Evolutionary conservation across 2,797 vertebrate genomes (phyloP), one percentile per base, ranked within the genome.

Genomic region (Characodon lateralis): DNA sequence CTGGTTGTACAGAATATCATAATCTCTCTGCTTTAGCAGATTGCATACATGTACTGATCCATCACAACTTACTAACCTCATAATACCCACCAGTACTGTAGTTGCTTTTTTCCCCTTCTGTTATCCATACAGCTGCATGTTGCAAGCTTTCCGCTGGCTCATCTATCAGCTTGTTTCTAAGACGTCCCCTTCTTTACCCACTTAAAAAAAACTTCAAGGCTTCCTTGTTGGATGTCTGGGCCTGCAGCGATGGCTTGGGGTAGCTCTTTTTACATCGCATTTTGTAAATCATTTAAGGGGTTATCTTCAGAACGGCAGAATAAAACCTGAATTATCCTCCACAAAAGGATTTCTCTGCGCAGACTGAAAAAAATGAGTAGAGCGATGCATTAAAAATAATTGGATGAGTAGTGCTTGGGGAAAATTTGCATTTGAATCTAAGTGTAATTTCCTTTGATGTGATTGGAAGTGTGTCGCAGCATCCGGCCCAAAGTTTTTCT

Each of bases 241-340:
- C 50, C 83, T 77, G 72, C 63, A 71, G 81, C 78, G 76, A 79
- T 76, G 87, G 77, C 78, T 84, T 72, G 81, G 26, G 51, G 76
- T 76, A 73, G 66, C 82, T 89, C 76, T 48, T 78, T 83, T 84
- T 82, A 84, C 78, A 78, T 87, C 73, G 71, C 35, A 75, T 65
- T 84, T 76, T 86, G 85, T 91, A 56, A 93, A 90, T 92, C 73
- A 89, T 92, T 90, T 55, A 93, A 86, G 73, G 73, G 80, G 82
- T 70, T 76, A 76, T 87, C 80, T 83, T 78, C 74, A 83, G 70
- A 88, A 88, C 78, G 78, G 16, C 56, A 35, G 85, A 91, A 88
- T 91, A 91, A 93, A 91, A 91, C 81, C 88, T 86, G 84, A 87
- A 83, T 81, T 78, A 77, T 88, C 73, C 77, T 63, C 78, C 77